Percentiles rank a stretch among this genome's conserved stretches.
Evolutionary conservation across 1,140 invertebrate species (phyloP).

Genomic region (Venustaconcha ellipsiformis): DNA sequence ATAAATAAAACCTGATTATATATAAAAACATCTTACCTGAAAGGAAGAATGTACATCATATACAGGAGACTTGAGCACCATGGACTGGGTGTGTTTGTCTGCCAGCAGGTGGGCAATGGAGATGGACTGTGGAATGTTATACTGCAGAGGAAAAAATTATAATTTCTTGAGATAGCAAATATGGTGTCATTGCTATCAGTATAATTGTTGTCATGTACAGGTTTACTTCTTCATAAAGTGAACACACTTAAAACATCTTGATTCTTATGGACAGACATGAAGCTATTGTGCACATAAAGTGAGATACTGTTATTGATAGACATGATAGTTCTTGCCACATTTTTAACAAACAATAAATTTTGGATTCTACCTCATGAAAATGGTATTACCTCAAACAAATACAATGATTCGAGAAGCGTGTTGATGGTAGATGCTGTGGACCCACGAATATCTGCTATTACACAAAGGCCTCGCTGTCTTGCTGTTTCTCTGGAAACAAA

Average conservation of each 20-base stretch:
- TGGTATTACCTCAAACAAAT: constrained; percentile 56
- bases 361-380: not conserved
- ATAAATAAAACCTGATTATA: too few relatives aligned
- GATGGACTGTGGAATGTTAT: constrained; percentile 38
- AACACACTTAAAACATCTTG: not conserved
- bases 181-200: not conserved
- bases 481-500: constrained; percentile 22
- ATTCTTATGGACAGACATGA: not conserved
- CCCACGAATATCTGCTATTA: constrained; percentile 40
- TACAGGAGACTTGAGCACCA: constrained; percentile 56
- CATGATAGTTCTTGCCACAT: not conserved
- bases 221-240: not conserved
- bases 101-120: constrained; percentile 50
- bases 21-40: constrained; percentile 37
- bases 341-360: not conserved
- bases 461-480: constrained; percentile 18
- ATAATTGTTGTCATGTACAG: not conserved
- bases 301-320: not conserved
- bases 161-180: not conserved
- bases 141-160: constrained; percentile 33
- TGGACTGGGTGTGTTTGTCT: constrained; percentile 49
- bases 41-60: constrained; percentile 49
- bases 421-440: constrained; percentile 52
- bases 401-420: constrained; percentile 57
- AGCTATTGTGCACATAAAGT: not conserved